phyloP scores from a whole-genome alignment of 2,113 vertebrate genomes.

The Erythrolamprus reginae region DNA sequence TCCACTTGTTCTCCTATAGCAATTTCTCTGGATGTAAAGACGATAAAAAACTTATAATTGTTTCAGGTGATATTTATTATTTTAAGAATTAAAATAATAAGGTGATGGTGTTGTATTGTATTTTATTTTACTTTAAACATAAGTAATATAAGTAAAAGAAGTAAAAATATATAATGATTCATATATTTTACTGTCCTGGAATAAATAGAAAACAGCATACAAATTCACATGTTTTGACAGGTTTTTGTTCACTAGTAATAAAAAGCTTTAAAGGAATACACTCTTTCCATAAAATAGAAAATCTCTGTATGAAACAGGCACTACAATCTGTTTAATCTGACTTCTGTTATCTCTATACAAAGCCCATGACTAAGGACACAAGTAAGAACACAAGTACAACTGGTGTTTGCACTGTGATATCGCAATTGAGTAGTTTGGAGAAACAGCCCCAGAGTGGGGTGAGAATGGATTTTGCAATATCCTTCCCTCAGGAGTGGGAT shows the following conservation, averaged over 20 bases:
- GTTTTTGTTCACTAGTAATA: background rate
- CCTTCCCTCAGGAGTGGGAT: too few species aligned
- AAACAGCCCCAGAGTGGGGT: too few species aligned
- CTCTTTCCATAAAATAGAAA: background rate
- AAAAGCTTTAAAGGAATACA: background rate
- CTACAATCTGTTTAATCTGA: too few species aligned
- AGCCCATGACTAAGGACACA: too few species aligned
- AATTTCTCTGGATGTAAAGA: background rate
- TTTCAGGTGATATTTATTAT: background rate
- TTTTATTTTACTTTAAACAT: background rate
- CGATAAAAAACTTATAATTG: background rate
- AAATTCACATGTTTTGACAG: background rate
- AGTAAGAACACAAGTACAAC: too few species aligned
- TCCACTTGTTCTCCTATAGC: background rate
- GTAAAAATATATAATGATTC: background rate
- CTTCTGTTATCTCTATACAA: too few species aligned
- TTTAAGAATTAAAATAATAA: too few species aligned
- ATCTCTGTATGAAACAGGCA: background rate
- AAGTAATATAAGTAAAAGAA: background rate
- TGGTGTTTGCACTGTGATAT: too few species aligned
- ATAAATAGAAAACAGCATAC: background rate
- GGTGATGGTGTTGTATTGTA: background rate
- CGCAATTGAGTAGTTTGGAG: too few species aligned
- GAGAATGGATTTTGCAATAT: too few species aligned
- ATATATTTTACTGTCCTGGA: background rate